Conservation (phyloP, 2,113 vertebrate species). For the Centrocercus urophasianus region DNA sequence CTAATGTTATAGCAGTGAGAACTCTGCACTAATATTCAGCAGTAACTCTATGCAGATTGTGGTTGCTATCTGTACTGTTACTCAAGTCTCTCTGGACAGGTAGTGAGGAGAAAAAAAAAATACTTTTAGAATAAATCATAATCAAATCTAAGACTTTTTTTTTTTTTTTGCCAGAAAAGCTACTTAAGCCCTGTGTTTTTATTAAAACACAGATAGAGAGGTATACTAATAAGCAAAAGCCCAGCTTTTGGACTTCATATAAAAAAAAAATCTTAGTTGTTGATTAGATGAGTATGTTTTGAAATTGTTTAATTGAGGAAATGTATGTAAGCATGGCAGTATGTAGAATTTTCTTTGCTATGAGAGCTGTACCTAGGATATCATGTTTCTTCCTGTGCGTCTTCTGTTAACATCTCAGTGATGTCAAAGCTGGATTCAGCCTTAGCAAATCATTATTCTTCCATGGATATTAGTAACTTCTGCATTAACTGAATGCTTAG, state of each 20-base stretch:
- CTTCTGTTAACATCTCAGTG: background rate
- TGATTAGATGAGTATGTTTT: background rate
- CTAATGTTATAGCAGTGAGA: background rate
- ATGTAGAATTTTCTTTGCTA: background rate
- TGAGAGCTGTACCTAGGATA: background rate
- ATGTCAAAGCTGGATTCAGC: background rate
- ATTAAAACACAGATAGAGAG: background rate
- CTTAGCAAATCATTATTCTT: background rate
- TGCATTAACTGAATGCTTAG: background rate
- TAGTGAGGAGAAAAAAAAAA: background rate
- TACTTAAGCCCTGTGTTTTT: background rate
- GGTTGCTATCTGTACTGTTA: background rate
- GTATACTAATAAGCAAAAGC: background rate
- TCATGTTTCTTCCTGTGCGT: background rate
- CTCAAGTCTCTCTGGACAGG: background rate
- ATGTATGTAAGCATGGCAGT: background rate
- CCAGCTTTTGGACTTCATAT: background rate
- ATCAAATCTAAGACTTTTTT: background rate
- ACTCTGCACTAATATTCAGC: background rate
- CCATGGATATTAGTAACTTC: background rate
- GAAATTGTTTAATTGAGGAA: background rate
- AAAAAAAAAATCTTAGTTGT: background rate
- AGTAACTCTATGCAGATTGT: background rate
- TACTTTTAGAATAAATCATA: background rate
- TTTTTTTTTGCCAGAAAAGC: background rate